Evolutionary conservation across 2,797 vertebrate species (phyloP), one percentile per base, ranked within the genome.

Genomic region (Carduelis carduelis): DNA sequence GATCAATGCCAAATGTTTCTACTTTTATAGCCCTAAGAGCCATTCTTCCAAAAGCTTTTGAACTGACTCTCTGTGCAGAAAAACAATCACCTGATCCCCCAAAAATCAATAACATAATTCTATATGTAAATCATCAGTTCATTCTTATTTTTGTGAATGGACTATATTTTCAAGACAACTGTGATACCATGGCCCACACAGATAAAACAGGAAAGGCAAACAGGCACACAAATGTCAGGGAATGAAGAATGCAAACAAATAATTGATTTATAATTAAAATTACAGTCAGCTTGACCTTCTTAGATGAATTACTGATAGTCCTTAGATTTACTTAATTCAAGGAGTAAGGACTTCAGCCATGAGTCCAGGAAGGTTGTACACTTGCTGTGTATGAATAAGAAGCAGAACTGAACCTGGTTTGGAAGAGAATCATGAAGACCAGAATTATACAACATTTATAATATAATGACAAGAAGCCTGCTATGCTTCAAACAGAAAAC

Each of bases 41-140:
- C 4, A 18, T 82, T 79, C 13, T 83, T 81, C 11, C 15, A 71
- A 81, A 92, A 47, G 27, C 30, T 64, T 37, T 60, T 30, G 53
- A 24, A 37, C 23, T 74, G 39, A 41, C 16, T 41, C 15, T 63
- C 7, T 34, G 37, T 50, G n/a, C 27, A 56, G 37, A 64, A 90
- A 60, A 86, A 30, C 21, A 75, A 68, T 49, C 41, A 61, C 4
- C 8, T 26, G 4, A 23, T 2, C 14, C 8, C 3, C 0, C 0
- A 0, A 16, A 57, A 65, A 50, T 64, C 37, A 71, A 19, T 22
- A 70, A 24, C 22, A 22, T 19, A 30, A 56, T 72, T 82, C 8
- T 27, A 12, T 57, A 53, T 13, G 23, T 14, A 60, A 60, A 41
- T 37, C 12, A 49, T 34, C 74, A 39, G 20, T 11, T 66, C 34